Conservation (phyloP, 2,888 invertebrate genomes). For the Euplexia lucipara region DNA sequence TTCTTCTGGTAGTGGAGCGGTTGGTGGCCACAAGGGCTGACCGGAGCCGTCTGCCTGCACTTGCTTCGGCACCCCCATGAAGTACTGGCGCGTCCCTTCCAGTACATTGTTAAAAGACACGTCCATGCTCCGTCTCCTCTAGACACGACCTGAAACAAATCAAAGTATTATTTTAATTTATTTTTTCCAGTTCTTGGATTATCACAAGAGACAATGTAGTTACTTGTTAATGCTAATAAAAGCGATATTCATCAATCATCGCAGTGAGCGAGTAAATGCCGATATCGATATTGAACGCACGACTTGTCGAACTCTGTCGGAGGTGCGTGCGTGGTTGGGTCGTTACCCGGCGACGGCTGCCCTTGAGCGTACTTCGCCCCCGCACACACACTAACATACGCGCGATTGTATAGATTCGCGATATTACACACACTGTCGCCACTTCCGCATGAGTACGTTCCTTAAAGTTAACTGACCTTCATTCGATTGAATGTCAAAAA, state of each 20-base stretch:
- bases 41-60: constrained; percentile 82
- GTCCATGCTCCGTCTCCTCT: constrained; percentile 92
- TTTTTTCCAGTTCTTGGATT: too few species aligned
- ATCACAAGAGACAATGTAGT: constrained; percentile 15
- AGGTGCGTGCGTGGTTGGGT: constrained; percentile 80
- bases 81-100: constrained; percentile 96
- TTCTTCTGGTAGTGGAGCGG: constrained; percentile 80
- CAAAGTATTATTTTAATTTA: constrained; percentile 26
- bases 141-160: constrained; percentile 77
- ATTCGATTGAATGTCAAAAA: constrained; percentile 68
- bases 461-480: constrained; percentile 80
- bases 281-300: constrained; percentile 65
- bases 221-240: constrained; percentile 33
- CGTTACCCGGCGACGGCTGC: constrained; percentile 83
- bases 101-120: constrained; percentile 94
- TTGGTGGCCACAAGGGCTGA: constrained; percentile 81
- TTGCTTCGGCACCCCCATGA: constrained; percentile 94
- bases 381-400: constrained; percentile 64
- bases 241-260: constrained; percentile 57
- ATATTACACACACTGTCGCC: constrained; percentile 65
- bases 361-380: constrained; percentile 88
- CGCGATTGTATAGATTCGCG: constrained; percentile 44
- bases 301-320: constrained; percentile 69
- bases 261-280: constrained; percentile 50
- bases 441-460: constrained; percentile 74